phyloP scores from a whole-genome alignment of 2,888 invertebrate species.

The Xiphydria camelus region DNA sequence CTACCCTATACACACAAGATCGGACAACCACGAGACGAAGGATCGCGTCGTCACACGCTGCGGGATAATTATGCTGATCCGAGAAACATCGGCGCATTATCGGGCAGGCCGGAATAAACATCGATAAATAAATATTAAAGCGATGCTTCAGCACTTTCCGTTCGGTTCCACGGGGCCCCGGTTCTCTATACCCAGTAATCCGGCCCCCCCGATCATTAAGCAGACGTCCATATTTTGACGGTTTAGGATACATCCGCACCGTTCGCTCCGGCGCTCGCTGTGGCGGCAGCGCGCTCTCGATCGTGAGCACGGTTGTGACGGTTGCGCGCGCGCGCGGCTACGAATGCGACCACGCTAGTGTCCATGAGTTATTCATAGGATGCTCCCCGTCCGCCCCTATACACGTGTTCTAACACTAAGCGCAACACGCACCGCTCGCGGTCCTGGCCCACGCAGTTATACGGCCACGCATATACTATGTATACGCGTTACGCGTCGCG shows the following conservation, averaged over 20 bases:
- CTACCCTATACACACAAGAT: too few species aligned
- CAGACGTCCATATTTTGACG: slow-evolving; percentile 14
- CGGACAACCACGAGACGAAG: too few species aligned
- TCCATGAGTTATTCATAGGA: slow-evolving; percentile 6
- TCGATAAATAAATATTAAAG: slow-evolving; percentile 38
- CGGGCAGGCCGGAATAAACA: slow-evolving; percentile 13
- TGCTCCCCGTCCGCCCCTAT: slow-evolving; percentile 3
- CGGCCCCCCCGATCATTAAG: slow-evolving; percentile 14
- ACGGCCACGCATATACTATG: too few species aligned
- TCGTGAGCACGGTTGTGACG: not conserved
- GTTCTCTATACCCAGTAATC: slow-evolving; percentile 12
- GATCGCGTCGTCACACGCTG: too few species aligned
- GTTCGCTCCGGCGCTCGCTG: too few species aligned
- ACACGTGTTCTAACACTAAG: slow-evolving; percentile 7
- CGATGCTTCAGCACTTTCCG: slow-evolving; percentile 37
- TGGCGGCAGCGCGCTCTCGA: too few species aligned
- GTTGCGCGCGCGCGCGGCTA: too few species aligned
- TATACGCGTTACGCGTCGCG: slow-evolving; percentile 2
- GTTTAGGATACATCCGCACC: slow-evolving; percentile 15
- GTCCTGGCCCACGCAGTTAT: not conserved
- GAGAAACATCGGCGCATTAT: too few species aligned
- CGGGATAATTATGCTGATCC: too few species aligned
- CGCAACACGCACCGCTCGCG: slow-evolving; percentile 2
- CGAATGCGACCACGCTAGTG: not conserved
- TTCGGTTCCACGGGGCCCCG: slow-evolving; percentile 10